Evolutionary conservation across 1,140 invertebrate species (phyloP).

Genomic region (Delia radicum): DNA sequence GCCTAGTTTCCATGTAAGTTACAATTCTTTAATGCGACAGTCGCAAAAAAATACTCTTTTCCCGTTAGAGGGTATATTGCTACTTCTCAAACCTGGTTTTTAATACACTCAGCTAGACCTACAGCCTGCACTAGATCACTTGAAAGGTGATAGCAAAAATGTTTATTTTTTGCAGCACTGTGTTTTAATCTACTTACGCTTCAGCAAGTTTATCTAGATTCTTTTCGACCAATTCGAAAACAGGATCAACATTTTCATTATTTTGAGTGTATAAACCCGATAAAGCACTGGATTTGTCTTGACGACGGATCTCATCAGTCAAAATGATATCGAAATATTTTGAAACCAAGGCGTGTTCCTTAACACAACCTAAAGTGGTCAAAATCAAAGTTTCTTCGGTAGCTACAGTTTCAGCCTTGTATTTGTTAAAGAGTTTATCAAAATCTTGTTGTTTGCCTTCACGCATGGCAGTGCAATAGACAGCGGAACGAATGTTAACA

Average conservation of each 20-base stretch:
- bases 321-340: constrained; percentile 44
- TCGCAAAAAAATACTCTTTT: too few relatives aligned
- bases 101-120: too few relatives aligned
- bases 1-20: too few relatives aligned
- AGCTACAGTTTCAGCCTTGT: constrained; percentile 56
- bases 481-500: constrained; percentile 61
- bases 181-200: constrained; percentile 56
- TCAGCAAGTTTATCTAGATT: constrained; percentile 48
- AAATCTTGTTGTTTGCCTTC: constrained; percentile 58
- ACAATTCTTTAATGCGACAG: too few relatives aligned
- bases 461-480: constrained; percentile 62
- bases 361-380: constrained; percentile 62
- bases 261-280: constrained; percentile 54
- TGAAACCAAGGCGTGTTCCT: constrained; percentile 51
- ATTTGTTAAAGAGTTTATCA: constrained; percentile 59
- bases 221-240: constrained; percentile 57
- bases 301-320: constrained; percentile 52
- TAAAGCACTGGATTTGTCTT: constrained; percentile 54
- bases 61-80: too few relatives aligned
- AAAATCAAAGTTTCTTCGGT: constrained; percentile 62
- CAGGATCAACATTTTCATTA: constrained; percentile 54
- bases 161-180: too few relatives aligned
- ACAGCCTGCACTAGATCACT: too few relatives aligned
- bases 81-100: too few relatives aligned
- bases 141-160: too few relatives aligned